Conservation (phyloP, 1,140 invertebrate genomes). For the Eriocheir sinensis region DNA sequence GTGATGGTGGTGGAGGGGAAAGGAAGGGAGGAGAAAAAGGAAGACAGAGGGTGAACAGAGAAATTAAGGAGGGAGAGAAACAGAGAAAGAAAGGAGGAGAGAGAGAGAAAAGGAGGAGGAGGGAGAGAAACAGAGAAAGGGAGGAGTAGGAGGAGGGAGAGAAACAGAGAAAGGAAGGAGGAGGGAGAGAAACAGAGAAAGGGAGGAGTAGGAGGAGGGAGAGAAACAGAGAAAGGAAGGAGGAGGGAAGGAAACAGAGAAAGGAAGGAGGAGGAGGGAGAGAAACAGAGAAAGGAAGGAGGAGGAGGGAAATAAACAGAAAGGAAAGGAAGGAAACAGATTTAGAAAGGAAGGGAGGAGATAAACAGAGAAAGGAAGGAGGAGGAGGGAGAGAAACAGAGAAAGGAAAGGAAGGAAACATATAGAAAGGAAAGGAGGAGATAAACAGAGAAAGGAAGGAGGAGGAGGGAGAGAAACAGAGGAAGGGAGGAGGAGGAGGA, state of each 20-base stretch:
- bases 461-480: not conserved
- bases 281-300: not conserved
- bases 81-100: not conserved
- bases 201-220: too few species aligned
- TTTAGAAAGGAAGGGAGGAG: not conserved
- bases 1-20: not conserved
- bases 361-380: not conserved
- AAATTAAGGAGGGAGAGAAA: not conserved
- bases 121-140: not conserved
- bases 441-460: too few species aligned
- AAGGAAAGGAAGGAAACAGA: not conserved
- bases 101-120: not conserved
- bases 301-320: too few species aligned
- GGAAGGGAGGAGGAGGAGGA: too few species aligned
- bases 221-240: not conserved
- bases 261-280: not conserved
- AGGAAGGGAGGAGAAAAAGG: not conserved
- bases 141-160: too few species aligned
- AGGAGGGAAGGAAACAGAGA: not conserved
- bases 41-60: not conserved
- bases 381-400: too few species aligned
- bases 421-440: not conserved
- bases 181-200: not conserved
- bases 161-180: not conserved
- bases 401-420: too few species aligned